A percentile compares a stretch with the other conserved stretches of the same genome.
These are phyloP conservation scores for Heliconius melpomene DNA, from an alignment of 1,140 invertebrate species.

Conservation along the genomic window DNA sequence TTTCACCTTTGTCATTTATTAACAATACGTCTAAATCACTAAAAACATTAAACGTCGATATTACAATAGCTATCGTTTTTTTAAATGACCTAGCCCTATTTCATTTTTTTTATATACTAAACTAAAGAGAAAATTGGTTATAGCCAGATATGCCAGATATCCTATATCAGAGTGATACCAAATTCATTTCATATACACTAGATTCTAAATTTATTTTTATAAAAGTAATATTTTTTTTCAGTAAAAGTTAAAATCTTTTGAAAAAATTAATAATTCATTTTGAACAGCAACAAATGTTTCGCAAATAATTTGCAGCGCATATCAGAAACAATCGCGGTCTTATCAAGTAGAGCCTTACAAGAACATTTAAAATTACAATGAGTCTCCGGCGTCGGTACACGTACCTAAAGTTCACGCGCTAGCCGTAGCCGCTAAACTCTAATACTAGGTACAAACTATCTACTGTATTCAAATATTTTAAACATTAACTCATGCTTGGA, in stretches of 20 bases:
- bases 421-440: conserved; percentile 38
- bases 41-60: too few relatives aligned
- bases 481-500: neutral
- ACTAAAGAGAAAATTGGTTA: too few relatives aligned
- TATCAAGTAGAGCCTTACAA: conserved; percentile 53
- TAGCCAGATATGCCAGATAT: too few relatives aligned
- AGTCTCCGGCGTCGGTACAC: conserved; percentile 53
- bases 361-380: conserved; percentile 76
- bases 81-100: too few relatives aligned
- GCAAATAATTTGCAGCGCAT: conserved; percentile 29
- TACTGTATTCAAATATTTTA: neutral
- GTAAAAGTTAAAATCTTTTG: neutral
- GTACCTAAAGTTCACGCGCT: conserved; percentile 65
- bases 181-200: too few relatives aligned
- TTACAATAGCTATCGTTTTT: too few relatives aligned
- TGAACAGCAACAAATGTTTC: neutral
- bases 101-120: too few relatives aligned
- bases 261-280: neutral
- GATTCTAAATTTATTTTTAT: too few relatives aligned
- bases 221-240: neutral
- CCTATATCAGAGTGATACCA: too few relatives aligned
- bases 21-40: too few relatives aligned
- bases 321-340: conserved; percentile 31
- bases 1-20: too few relatives aligned
- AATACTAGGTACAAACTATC: conserved; percentile 1